These are phyloP conservation scores for Calliopsis andreniformis DNA, from an alignment of 1,140 invertebrate species.

Conservation along the genomic window DNA sequence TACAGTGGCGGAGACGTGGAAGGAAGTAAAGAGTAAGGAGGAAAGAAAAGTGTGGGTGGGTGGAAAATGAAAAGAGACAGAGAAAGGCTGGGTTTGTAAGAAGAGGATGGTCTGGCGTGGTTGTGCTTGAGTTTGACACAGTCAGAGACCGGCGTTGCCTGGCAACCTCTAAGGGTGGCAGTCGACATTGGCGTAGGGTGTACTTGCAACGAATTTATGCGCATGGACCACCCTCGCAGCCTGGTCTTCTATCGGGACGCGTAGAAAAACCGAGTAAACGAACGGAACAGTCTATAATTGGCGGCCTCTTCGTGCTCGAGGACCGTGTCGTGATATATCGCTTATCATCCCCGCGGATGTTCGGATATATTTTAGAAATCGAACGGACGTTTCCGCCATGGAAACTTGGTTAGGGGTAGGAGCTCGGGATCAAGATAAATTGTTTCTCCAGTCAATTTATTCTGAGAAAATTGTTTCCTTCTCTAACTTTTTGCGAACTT, in stretches of 20 bases:
- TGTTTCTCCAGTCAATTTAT: too few species aligned
- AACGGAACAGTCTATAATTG: conserved; percentile 53
- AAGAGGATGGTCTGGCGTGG: conserved; percentile 53
- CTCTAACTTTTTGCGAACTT: not conserved
- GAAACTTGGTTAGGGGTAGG: not conserved
- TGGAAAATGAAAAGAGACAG: conserved; percentile 7
- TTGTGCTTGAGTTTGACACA: conserved; percentile 78
- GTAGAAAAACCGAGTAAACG: conserved; percentile 64
- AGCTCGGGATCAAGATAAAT: not conserved
- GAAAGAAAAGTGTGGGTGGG: not conserved
- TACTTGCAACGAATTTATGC: conserved; percentile 76
- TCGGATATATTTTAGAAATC: not conserved
- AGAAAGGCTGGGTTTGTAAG: conserved; percentile 36
- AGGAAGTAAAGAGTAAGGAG: not conserved
- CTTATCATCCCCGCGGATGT: not conserved
- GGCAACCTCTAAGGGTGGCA: conserved; percentile 77
- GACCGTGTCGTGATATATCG: conserved; percentile 14
- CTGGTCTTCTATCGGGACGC: not conserved
- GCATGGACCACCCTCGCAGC: conserved; percentile 45
- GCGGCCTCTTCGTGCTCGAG: not conserved
- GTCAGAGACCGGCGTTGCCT: conserved; percentile 77
- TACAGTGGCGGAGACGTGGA: not conserved
- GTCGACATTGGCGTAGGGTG: conserved; percentile 73
- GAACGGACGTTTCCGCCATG: not conserved
- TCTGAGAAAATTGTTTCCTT: too few species aligned